These are phyloP conservation scores for Tychaedon coryphoeus DNA, from an alignment of 2,113 vertebrate species.

Conservation along the genomic window DNA sequence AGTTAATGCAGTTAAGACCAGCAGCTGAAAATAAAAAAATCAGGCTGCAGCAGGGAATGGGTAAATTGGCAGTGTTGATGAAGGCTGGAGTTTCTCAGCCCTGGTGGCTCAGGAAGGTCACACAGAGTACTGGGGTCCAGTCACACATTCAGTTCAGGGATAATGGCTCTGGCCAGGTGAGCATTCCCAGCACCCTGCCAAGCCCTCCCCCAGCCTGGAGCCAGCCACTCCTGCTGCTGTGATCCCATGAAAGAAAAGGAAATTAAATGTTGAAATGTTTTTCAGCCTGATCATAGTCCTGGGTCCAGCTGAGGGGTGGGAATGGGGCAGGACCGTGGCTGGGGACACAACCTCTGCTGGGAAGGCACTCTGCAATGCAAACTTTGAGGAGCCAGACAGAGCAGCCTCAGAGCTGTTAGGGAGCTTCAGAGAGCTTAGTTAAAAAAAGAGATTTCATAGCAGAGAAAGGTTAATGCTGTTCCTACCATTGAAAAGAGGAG, in stretches of 20 bases:
- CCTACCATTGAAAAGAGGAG: not conserved
- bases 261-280: not conserved
- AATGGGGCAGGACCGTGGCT: not conserved
- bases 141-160: fast-evolving
- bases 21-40: not conserved
- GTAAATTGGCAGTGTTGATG: not conserved
- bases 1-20: not conserved
- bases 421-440: not conserved
- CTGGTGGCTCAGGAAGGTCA: not conserved
- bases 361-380: not conserved
- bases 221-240: not conserved
- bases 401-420: not conserved
- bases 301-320: fast-evolving
- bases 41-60: not conserved
- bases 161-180: fast-evolving
- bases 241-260: not conserved
- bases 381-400: not conserved
- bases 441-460: not conserved
- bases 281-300: not conserved
- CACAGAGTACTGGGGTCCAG: fast-evolving
- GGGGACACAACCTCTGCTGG: not conserved
- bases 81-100: not conserved
- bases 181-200: not conserved
- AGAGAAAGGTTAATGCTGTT: not conserved
- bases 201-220: not conserved